Percentiles rank a stretch among this genome's conserved stretches.
Evolutionary conservation across 2,888 invertebrate species (phyloP).

Genomic region (Andrena haemorrhoa): DNA sequence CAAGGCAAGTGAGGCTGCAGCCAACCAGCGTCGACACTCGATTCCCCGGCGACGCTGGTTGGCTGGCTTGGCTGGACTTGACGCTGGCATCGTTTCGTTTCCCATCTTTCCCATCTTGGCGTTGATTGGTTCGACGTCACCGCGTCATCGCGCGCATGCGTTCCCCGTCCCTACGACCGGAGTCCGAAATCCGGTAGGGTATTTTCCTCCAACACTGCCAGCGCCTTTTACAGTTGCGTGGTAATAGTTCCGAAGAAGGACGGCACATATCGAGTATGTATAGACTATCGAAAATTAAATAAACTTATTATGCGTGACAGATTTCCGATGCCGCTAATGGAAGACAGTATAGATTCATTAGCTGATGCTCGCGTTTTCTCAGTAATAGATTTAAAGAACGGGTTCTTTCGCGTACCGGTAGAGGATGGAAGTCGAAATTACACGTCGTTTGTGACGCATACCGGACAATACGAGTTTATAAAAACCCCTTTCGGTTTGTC

Average conservation of each 20-base stretch:
- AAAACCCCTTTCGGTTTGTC: constrained; percentile 23
- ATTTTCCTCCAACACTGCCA: too few relatives aligned
- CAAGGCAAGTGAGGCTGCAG: too few relatives aligned
- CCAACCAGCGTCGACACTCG: too few relatives aligned
- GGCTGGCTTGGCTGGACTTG: too few relatives aligned
- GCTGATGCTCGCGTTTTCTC: constrained; percentile 2
- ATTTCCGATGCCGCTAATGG: constrained; percentile 29
- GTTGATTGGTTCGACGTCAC: too few relatives aligned
- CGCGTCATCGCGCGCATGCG: too few relatives aligned
- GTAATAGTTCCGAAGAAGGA: constrained; percentile 25
- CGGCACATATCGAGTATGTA: constrained; percentile 14
- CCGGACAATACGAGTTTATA: constrained; percentile 3
- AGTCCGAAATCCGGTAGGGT: too few relatives aligned
- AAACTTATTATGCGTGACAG: constrained; percentile 10
- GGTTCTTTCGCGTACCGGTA: constrained; percentile 26
- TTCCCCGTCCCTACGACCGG: too few relatives aligned
- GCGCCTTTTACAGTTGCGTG: constrained; percentile 15
- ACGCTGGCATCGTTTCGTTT: too few relatives aligned
- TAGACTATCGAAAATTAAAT: constrained; percentile 24
- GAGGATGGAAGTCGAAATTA: constrained; percentile 3
- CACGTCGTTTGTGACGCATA: constrained; percentile 8
- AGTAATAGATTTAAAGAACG: constrained; percentile 4
- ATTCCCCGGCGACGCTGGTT: too few relatives aligned
- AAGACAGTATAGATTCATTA: constrained; percentile 18
- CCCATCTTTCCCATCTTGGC: too few relatives aligned